Percentiles rank a stretch among this genome's conserved stretches.
Evolutionary conservation across 1,140 invertebrate genomes (phyloP).

Genomic region (Cotesia vestalis): DNA sequence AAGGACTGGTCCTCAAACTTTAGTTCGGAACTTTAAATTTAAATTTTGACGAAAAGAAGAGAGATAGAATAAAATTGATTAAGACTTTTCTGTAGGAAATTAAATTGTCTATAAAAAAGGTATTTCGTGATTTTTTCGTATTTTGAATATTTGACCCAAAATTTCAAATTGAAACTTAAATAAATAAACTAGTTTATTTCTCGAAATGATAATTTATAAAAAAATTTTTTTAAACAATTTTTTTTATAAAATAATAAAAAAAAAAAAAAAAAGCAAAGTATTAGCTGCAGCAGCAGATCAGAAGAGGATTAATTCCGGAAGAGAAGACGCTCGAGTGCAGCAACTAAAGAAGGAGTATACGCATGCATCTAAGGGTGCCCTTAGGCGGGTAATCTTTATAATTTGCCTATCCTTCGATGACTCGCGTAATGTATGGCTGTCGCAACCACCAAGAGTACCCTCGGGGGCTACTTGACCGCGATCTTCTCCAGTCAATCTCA

Average conservation of each 20-base stretch:
- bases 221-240: no score
- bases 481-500: constrained; percentile 19
- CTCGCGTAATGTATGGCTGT: constrained; percentile 47
- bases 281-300: background rate
- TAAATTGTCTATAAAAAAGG: no score
- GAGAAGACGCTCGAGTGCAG: background rate
- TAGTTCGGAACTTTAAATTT: no score
- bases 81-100: no score
- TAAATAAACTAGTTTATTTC: no score
- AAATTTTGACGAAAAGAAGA: no score
- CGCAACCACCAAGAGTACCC: constrained; percentile 38
- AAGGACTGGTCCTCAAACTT: no score
- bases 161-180: no score
- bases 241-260: background rate
- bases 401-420: constrained; percentile 46
- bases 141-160: no score
- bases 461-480: constrained; percentile 18
- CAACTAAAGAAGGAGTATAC: background rate
- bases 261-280: background rate
- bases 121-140: no score
- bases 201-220: no score
- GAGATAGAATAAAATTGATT: no score
- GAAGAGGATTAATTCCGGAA: constrained; percentile 25
- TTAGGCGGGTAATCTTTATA: constrained; percentile 44
- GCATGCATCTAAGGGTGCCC: constrained; percentile 20